These are phyloP conservation scores for Halcyon chelicuti DNA, from an alignment of 2,797 vertebrate genomes.

Conservation along the genomic window DNA sequence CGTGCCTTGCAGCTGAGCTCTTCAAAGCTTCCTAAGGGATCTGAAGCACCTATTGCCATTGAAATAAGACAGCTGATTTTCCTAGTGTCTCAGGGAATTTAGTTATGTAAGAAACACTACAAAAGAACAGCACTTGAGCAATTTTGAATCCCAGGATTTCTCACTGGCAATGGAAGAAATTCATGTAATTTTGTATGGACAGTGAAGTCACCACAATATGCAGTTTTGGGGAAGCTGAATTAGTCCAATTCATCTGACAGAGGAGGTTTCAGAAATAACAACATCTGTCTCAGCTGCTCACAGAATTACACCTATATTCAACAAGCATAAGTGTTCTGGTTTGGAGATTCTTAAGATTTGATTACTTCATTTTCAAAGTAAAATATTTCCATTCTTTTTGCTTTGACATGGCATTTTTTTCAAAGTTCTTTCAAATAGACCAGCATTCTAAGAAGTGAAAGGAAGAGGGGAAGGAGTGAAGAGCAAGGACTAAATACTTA, in stretches of 20 bases:
- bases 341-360: background rate
- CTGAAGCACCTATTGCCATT: slow-evolving; percentile 12
- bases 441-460: background rate
- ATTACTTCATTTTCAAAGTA: background rate
- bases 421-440: background rate
- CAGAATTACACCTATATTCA: background rate
- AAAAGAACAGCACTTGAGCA: background rate
- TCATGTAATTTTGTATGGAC: background rate
- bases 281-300: background rate
- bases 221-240: background rate
- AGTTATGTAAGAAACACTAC: background rate
- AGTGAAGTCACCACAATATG: background rate
- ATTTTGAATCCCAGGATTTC: background rate
- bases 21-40: slow-evolving; percentile 16
- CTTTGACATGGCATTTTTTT: background rate
- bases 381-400: background rate
- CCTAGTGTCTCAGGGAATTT: background rate
- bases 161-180: background rate
- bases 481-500: background rate
- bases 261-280: background rate
- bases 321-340: background rate
- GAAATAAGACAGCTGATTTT: slow-evolving; percentile 2
- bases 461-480: background rate
- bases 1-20: slow-evolving; percentile 48
- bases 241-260: background rate